These are phyloP conservation scores for Euplexia lucipara DNA, from an alignment of 2,888 invertebrate genomes.

Conservation along the genomic window DNA sequence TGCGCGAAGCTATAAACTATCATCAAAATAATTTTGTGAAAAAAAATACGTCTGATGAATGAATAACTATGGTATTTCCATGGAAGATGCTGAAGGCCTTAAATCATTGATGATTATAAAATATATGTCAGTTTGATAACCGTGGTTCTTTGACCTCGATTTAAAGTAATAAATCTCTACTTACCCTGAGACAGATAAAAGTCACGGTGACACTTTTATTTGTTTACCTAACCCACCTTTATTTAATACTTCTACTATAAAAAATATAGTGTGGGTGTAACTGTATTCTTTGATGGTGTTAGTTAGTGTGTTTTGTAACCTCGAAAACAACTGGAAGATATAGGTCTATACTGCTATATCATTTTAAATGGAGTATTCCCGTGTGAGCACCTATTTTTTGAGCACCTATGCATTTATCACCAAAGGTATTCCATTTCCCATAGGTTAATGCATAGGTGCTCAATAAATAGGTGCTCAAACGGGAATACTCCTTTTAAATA, in stretches of 20 bases:
- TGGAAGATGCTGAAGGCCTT: too few relatives aligned
- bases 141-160: conserved; percentile 10
- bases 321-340: not conserved
- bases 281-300: not conserved
- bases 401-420: too few relatives aligned
- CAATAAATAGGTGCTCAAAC: too few relatives aligned
- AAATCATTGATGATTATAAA: too few relatives aligned
- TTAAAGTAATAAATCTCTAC: conserved; percentile 20
- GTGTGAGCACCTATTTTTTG: too few relatives aligned
- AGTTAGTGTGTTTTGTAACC: not conserved
- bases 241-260: not conserved
- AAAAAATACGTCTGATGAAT: not conserved
- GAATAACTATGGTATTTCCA: too few relatives aligned
- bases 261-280: not conserved
- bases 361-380: not conserved
- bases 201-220: conserved; percentile 34
- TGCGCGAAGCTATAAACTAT: too few relatives aligned
- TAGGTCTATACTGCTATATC: not conserved
- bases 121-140: conserved; percentile 4
- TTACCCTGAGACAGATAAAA: conserved; percentile 8
- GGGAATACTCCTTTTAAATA: too few relatives aligned
- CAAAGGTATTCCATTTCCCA: too few relatives aligned
- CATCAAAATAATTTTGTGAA: too few relatives aligned
- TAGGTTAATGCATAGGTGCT: too few relatives aligned
- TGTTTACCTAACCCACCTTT: conserved; percentile 3